Conservation (phyloP, 2,888 invertebrate genomes). For the Ectobius pallidus region DNA sequence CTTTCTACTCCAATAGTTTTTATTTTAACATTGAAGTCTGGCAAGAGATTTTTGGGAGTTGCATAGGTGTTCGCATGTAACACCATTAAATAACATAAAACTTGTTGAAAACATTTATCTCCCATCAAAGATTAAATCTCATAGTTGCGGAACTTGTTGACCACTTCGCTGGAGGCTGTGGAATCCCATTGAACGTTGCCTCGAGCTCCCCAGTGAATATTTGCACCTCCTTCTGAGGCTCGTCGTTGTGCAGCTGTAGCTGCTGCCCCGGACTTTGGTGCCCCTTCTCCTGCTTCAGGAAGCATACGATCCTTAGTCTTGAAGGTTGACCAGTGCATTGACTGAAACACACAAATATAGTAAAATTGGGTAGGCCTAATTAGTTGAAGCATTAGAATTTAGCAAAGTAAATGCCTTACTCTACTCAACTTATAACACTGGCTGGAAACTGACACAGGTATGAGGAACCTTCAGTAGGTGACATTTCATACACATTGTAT, state of each 20-base stretch:
- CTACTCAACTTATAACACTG: too few relatives aligned
- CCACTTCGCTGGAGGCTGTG: conserved; percentile 79
- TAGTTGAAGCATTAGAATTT: too few relatives aligned
- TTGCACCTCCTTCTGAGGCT: conserved; percentile 88
- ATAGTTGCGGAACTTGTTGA: conserved; percentile 89
- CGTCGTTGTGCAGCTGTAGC: conserved; percentile 64
- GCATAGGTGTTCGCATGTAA: not conserved
- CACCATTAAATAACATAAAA: not conserved
- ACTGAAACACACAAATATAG: too few relatives aligned
- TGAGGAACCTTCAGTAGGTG: too few relatives aligned
- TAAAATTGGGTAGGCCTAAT: too few relatives aligned
- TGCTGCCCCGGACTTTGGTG: conserved; percentile 54
- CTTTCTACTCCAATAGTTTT: conserved; percentile 8
- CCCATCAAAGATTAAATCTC: conserved; percentile 74
- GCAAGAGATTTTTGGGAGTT: not conserved
- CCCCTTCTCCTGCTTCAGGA: conserved; percentile 46
- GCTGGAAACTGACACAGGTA: too few relatives aligned
- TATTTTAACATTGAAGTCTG: not conserved
- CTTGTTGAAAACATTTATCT: not conserved
- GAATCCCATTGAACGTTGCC: conserved; percentile 68
- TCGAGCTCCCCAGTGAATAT: conserved; percentile 65
- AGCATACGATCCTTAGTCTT: conserved; percentile 91
- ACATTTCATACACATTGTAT: too few relatives aligned
- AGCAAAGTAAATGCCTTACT: too few relatives aligned
- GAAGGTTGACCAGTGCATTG: conserved; percentile 92